These are phyloP conservation scores for Macrobrachium nipponense DNA, from an alignment of 1,140 invertebrate species.

Conservation along the genomic window DNA sequence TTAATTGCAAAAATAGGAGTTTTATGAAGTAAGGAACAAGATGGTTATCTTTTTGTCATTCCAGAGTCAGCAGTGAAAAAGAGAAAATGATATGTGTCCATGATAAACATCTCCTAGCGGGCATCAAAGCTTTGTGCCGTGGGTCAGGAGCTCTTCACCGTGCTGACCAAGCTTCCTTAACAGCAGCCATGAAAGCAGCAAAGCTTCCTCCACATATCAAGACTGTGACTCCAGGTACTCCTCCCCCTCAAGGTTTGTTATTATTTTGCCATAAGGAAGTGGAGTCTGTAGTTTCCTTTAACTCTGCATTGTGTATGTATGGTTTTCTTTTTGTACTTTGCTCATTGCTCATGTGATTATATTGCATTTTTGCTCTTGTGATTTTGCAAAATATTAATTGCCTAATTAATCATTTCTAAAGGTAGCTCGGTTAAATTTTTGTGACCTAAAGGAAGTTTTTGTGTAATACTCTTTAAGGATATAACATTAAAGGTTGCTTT, in stretches of 20 bases:
- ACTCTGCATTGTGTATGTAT: too few relatives aligned
- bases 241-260: conserved; percentile 56
- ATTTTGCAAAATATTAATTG: too few relatives aligned
- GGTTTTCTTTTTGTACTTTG: too few relatives aligned
- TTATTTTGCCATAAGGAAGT: not conserved
- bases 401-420: too few relatives aligned
- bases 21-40: too few relatives aligned
- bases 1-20: too few relatives aligned
- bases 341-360: too few relatives aligned
- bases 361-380: too few relatives aligned
- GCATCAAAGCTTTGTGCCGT: conserved; percentile 74
- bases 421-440: not conserved
- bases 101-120: conserved; percentile 73
- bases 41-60: conserved; percentile 71
- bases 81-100: conserved; percentile 68
- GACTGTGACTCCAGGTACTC: conserved; percentile 70
- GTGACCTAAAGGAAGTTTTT: not conserved
- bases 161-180: conserved; percentile 75
- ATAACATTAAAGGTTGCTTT: not conserved
- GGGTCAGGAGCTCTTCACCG: conserved; percentile 73
- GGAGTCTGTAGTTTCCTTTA: too few relatives aligned
- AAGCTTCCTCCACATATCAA: conserved; percentile 75
- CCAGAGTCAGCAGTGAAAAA: conserved; percentile 66
- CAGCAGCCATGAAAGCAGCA: conserved; percentile 77
- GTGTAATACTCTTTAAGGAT: not conserved